phyloP scores from a whole-genome alignment of 2,888 invertebrate genomes.

The Sphaerolaimus hirsutus region DNA sequence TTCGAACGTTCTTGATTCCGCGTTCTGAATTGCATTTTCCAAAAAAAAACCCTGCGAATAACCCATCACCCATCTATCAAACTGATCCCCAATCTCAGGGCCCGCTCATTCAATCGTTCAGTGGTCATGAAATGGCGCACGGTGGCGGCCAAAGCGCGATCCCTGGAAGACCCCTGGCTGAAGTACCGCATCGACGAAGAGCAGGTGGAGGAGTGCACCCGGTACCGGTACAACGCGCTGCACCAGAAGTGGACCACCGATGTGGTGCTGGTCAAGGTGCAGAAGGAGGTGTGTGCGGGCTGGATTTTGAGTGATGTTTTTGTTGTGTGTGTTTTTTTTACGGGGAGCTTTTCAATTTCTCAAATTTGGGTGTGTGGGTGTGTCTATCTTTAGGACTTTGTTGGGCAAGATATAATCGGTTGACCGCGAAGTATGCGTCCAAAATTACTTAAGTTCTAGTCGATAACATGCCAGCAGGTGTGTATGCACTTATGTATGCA shows the following conservation, averaged over 20 bases:
- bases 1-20: too few relatives aligned
- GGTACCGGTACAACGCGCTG: slow-evolving; percentile 34
- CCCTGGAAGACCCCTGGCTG: slow-evolving; percentile 32
- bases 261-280: slow-evolving; percentile 33
- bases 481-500: too few relatives aligned
- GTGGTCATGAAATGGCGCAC: slow-evolving; percentile 15
- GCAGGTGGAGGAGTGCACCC: slow-evolving; percentile 27
- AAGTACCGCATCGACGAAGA: slow-evolving; percentile 30
- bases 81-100: too few relatives aligned
- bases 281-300: slow-evolving; percentile 23
- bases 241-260: slow-evolving; percentile 32
- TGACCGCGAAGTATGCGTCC: too few relatives aligned
- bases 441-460: too few relatives aligned
- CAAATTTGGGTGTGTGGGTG: not conserved
- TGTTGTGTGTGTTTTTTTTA: not conserved
- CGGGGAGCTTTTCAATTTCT: not conserved
- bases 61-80: too few relatives aligned
- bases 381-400: too few relatives aligned
- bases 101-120: not conserved
- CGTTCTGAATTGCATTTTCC: too few relatives aligned
- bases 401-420: too few relatives aligned
- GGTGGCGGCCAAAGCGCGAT: slow-evolving; percentile 19
- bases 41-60: too few relatives aligned
- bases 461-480: too few relatives aligned
- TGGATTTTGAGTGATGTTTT: not conserved